Conservation (phyloP, 1,140 invertebrate species). For the Seison nebaliae region DNA sequence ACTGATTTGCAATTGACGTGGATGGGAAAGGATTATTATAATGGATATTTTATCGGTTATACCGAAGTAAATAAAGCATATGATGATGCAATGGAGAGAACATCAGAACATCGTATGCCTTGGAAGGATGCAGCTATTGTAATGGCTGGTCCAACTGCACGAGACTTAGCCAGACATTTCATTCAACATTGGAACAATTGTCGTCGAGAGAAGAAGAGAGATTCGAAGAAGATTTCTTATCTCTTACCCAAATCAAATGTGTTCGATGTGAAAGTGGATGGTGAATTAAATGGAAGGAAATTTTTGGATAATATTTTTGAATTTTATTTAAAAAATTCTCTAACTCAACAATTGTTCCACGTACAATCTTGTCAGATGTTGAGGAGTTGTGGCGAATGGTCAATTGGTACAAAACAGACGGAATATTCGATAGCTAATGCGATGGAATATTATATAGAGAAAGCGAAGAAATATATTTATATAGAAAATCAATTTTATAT, state of each 20-base stretch:
- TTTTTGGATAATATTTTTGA: too few species aligned
- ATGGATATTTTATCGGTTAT: slow-evolving; percentile 91
- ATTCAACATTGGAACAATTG: slow-evolving; percentile 80
- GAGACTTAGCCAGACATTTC: slow-evolving; percentile 77
- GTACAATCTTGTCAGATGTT: slow-evolving; percentile 38
- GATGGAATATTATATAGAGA: slow-evolving; percentile 63
- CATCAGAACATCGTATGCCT: slow-evolving; percentile 68
- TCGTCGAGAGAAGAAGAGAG: background rate
- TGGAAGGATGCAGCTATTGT: slow-evolving; percentile 83
- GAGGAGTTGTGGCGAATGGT: slow-evolving; percentile 66
- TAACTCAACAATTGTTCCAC: background rate
- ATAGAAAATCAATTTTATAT: slow-evolving; percentile 99
- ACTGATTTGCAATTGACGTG: slow-evolving; percentile 41
- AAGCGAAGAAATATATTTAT: slow-evolving; percentile 70
- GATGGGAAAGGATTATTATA: slow-evolving; percentile 89
- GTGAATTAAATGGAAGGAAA: too few species aligned
- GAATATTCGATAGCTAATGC: slow-evolving; percentile 78
- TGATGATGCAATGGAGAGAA: slow-evolving; percentile 36
- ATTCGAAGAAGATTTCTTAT: too few species aligned
- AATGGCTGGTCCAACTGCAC: slow-evolving; percentile 51
- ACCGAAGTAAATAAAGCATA: slow-evolving; percentile 51
- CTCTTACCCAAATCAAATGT: slow-evolving; percentile 49
- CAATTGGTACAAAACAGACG: slow-evolving; percentile 48
- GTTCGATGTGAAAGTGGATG: too few species aligned
- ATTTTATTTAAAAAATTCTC: background rate